These are phyloP conservation scores for Micrasema longulum DNA, from an alignment of 1,140 invertebrate species.

Conservation along the genomic window DNA sequence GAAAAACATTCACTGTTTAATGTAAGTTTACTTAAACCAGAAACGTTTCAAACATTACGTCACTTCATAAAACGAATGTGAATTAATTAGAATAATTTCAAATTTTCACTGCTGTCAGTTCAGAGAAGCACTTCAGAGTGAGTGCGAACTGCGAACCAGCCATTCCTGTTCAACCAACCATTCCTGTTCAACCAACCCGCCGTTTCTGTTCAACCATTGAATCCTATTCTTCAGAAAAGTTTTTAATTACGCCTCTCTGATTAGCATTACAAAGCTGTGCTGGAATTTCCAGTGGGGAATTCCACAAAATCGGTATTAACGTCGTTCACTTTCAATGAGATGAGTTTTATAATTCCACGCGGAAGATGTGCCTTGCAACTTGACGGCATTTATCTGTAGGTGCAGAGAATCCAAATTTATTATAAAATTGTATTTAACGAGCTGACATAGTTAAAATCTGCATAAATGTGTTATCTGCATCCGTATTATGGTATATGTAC, in stretches of 20 bases:
- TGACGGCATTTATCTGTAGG: too few relatives aligned
- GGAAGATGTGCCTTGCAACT: not conserved
- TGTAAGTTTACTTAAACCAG: too few relatives aligned
- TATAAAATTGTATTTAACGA: too few relatives aligned
- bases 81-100: conserved; percentile 4
- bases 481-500: too few relatives aligned
- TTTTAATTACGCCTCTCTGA: conserved; percentile 12
- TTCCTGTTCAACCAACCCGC: too few relatives aligned
- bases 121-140: not conserved
- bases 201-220: not conserved
- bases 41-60: not conserved
- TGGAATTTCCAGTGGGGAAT: not conserved
- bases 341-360: conserved; percentile 10
- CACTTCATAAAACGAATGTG: conserved; percentile 3
- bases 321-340: conserved; percentile 18
- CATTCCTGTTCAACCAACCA: too few relatives aligned
- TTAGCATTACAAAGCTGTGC: conserved; percentile 7
- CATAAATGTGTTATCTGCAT: too few relatives aligned
- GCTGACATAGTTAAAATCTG: too few relatives aligned
- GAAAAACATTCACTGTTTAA: too few relatives aligned
- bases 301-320: conserved; percentile 11
- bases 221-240: conserved; percentile 9
- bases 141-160: not conserved
- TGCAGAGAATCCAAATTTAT: too few relatives aligned
- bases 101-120: not conserved